Percentiles rank a stretch among this genome's conserved stretches.
Conservation (phyloP, 2,797 vertebrate genomes). For the Gila robusta region DNA sequence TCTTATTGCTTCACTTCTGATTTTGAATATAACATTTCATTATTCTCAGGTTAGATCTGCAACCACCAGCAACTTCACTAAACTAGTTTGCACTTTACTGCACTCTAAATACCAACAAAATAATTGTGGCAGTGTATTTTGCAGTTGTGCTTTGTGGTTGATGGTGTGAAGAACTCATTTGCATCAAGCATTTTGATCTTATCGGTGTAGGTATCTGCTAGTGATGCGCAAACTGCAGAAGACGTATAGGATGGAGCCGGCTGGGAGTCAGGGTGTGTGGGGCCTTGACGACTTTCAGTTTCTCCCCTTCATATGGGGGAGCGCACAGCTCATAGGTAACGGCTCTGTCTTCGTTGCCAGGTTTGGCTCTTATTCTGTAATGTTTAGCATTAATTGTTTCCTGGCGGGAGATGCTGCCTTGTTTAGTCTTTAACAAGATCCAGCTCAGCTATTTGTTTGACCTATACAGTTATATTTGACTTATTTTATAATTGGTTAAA, state of each 20-base stretch:
- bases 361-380: not conserved
- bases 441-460: not conserved
- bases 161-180: constrained; percentile 29
- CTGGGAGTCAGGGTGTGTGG: constrained; percentile 98
- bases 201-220: constrained; percentile 85
- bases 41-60: not conserved
- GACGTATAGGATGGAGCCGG: constrained; percentile 97
- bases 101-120: not conserved
- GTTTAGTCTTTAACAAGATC: constrained; percentile 9
- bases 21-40: not conserved
- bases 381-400: not conserved
- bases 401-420: not conserved
- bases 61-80: not conserved
- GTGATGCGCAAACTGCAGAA: constrained; percentile 96
- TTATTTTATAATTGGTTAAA: no score
- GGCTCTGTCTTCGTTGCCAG: not conserved
- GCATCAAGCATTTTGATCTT: constrained; percentile 7
- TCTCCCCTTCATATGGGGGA: constrained; percentile 97
- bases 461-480: no score
- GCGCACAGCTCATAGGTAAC: constrained; percentile 94
- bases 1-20: not conserved
- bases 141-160: not conserved
- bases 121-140: not conserved
- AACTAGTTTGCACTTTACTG: not conserved
- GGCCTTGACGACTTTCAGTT: constrained; percentile 98